phyloP scores from a whole-genome alignment of 2,888 invertebrate genomes.

The Agriopis leucophaearia region DNA sequence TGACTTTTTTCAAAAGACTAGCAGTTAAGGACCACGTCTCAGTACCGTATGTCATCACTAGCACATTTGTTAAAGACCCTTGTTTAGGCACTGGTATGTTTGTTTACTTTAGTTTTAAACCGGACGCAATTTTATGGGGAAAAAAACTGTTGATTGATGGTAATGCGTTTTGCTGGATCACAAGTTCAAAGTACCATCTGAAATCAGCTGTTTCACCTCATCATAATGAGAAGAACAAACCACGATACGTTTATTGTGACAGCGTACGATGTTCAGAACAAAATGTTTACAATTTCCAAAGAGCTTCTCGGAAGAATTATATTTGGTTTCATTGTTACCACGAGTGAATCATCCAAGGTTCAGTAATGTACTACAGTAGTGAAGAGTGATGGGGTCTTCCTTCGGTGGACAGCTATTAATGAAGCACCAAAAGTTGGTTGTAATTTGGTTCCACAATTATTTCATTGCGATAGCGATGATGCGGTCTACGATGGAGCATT shows the following conservation, averaged over 20 bases:
- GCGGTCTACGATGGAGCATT: too few species aligned
- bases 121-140: background rate
- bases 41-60: too few species aligned
- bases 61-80: too few species aligned
- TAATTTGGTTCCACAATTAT: background rate
- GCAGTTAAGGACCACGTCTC: too few species aligned
- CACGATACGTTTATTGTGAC: conserved; percentile 40
- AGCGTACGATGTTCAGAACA: conserved; percentile 36
- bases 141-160: background rate
- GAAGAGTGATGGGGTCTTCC: conserved; percentile 32
- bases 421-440: background rate
- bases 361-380: conserved; percentile 26
- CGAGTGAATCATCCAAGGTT: conserved; percentile 43
- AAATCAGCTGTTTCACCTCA: conserved; percentile 15
- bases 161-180: background rate
- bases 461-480: too few species aligned
- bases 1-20: too few species aligned
- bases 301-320: conserved; percentile 46
- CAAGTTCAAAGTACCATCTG: conserved; percentile 6
- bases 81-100: too few species aligned
- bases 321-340: conserved; percentile 44
- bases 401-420: conserved; percentile 29
- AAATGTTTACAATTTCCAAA: conserved; percentile 45
- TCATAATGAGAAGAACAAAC: conserved; percentile 3
- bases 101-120: background rate